Evolutionary conservation across 2,797 vertebrate genomes (phyloP).

Genomic region (Gallinago stenura): DNA sequence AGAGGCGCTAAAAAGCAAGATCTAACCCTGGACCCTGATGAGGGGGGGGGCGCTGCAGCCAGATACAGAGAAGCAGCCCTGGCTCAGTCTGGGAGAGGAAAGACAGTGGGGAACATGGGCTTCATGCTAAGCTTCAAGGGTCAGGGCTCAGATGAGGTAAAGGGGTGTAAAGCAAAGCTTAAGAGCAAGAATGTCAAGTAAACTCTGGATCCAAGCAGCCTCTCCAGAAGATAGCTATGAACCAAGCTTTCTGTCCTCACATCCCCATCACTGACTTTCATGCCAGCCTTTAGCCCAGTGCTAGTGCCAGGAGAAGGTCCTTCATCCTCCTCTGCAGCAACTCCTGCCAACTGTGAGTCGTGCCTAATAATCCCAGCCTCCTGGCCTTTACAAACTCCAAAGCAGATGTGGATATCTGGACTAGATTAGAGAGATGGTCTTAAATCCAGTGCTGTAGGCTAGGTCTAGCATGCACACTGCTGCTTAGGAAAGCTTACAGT

Average conservation of each 20-base stretch:
- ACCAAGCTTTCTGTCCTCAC: background rate
- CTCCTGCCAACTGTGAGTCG: background rate
- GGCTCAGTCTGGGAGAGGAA: background rate
- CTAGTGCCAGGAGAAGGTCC: background rate
- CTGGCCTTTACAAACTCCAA: background rate
- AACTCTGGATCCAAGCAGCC: background rate
- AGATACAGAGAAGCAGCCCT: background rate
- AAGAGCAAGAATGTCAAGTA: background rate
- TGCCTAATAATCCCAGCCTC: background rate
- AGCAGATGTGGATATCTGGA: background rate
- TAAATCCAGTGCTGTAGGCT: constrained; percentile 24
- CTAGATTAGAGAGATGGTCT: background rate
- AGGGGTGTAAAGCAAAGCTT: background rate
- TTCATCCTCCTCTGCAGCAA: background rate
- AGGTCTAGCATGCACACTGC: background rate
- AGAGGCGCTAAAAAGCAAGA: background rate
- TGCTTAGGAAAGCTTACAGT: background rate
- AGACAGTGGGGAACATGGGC: background rate
- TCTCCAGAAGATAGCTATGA: background rate
- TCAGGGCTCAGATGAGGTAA: background rate
- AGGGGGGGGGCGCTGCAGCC: background rate
- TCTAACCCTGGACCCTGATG: background rate
- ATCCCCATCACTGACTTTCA: background rate
- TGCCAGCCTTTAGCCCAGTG: background rate
- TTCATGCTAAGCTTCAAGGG: background rate